Conservation (phyloP, 1,140 invertebrate genomes). For the Luehdorfia chinensis region DNA sequence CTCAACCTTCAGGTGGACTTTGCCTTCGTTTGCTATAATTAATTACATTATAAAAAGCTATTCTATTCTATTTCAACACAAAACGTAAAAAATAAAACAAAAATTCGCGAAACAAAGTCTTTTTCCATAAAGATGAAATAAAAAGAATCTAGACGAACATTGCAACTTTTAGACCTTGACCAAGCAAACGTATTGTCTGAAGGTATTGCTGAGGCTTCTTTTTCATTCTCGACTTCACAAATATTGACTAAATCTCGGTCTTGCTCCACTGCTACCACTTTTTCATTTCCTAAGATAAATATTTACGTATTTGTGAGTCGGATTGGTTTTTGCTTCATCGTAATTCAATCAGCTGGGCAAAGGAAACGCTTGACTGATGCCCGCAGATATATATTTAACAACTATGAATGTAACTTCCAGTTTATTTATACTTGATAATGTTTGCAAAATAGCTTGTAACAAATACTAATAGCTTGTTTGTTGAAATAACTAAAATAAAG, state of each 20-base stretch:
- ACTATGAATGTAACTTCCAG: no score
- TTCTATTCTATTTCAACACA: no score
- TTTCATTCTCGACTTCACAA: background rate
- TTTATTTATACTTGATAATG: no score
- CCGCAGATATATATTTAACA: constrained; percentile 1
- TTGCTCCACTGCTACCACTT: constrained; percentile 4
- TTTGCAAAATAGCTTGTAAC: no score
- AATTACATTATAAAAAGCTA: no score
- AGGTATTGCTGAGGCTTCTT: background rate
- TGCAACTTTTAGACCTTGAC: constrained; percentile 5
- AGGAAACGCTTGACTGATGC: constrained; percentile 30
- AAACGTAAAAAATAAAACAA: background rate
- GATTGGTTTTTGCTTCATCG: constrained; percentile 27
- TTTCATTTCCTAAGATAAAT: constrained; percentile 6
- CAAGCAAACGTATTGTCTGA: background rate
- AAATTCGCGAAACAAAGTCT: background rate
- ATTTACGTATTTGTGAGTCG: constrained; percentile 7
- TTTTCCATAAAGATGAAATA: background rate
- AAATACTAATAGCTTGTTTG: no score
- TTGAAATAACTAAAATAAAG: no score
- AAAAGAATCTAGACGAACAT: background rate
- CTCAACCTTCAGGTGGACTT: no score
- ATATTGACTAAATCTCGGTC: constrained; percentile 3
- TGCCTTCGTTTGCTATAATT: no score
- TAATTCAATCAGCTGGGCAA: constrained; percentile 30